Evolutionary conservation across 2,888 invertebrate genomes (phyloP).

Genomic region (Serripes groenlandicus): DNA sequence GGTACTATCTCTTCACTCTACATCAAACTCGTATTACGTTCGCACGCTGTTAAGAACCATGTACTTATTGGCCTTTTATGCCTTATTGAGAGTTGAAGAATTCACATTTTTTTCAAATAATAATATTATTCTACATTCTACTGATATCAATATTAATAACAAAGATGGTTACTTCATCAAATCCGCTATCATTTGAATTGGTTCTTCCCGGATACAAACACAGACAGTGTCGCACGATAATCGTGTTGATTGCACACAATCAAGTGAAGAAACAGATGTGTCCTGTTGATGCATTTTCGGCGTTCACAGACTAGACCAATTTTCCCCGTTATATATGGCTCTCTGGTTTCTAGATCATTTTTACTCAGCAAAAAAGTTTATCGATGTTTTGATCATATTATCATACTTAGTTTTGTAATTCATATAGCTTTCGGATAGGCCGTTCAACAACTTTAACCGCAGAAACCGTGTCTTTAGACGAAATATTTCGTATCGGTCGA

Average conservation of each 20-base stretch:
- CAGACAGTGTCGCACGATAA: conserved; percentile 21
- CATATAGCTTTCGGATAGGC: conserved; percentile 39
- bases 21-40: neutral
- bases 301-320: conserved; percentile 1
- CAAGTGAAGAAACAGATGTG: conserved; percentile 8
- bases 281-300: conserved; percentile 32
- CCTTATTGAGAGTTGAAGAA: conserved; percentile 48
- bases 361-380: neutral
- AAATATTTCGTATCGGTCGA: neutral
- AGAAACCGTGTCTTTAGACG: neutral
- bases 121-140: neutral
- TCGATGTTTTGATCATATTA: conserved; percentile 9
- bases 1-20: neutral
- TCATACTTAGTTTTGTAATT: conserved; percentile 19
- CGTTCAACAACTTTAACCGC: conserved; percentile 1
- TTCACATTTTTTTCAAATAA: conserved; percentile 5
- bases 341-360: conserved; percentile 19
- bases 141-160: conserved; percentile 5
- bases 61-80: conserved; percentile 37
- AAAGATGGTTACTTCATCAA: too few relatives aligned
- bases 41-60: conserved; percentile 19
- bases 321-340: conserved; percentile 14
- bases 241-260: neutral
- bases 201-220: too few relatives aligned
- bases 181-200: too few relatives aligned